phyloP scores from a whole-genome alignment of 2,113 vertebrate genomes.

The Plecotus auritus region DNA sequence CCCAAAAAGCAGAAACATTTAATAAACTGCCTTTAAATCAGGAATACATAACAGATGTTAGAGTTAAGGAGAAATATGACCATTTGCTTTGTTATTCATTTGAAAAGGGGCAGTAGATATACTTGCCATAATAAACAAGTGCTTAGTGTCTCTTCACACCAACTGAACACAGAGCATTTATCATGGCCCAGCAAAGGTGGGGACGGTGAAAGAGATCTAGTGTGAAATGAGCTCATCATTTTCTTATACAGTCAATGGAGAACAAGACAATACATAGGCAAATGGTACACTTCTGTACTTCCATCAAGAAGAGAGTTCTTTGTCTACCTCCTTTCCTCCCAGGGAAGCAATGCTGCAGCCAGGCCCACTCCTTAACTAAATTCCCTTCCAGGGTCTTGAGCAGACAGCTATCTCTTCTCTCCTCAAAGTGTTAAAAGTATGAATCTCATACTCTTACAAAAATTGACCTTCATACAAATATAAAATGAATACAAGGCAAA shows the following conservation, averaged over 20 bases:
- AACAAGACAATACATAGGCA: background rate
- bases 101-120: background rate
- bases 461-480: background rate
- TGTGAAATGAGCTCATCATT: background rate
- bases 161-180: background rate
- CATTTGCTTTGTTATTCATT: background rate
- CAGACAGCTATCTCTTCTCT: background rate
- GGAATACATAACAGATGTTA: background rate
- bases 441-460: background rate
- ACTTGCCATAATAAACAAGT: background rate
- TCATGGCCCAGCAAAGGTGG: background rate
- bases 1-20: conserved; percentile 7
- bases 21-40: conserved; percentile 11
- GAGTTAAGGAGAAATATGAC: background rate
- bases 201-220: background rate
- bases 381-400: background rate
- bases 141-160: background rate
- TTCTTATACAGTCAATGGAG: background rate
- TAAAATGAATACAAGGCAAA: background rate
- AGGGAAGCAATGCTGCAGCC: background rate
- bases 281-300: background rate
- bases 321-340: background rate
- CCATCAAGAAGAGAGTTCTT: background rate
- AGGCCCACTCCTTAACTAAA: background rate
- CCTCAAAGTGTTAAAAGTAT: background rate